Evolutionary conservation across 2,888 invertebrate genomes (phyloP), one percentile per base, ranked within the genome.

Genomic region (Protula sp.): DNA sequence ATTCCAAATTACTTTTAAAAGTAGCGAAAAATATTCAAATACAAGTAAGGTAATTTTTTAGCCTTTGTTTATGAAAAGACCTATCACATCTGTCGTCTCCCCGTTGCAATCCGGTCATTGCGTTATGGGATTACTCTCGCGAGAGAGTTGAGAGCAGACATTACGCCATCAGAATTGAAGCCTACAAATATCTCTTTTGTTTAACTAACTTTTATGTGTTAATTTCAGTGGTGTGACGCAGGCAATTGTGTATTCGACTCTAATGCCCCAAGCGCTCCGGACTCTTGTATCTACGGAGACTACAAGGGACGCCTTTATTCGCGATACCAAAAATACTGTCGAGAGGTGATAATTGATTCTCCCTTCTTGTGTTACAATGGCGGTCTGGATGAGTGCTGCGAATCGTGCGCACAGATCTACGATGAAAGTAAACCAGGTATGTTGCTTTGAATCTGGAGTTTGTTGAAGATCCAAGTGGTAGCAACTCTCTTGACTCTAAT

Each of bases 161-260:
- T n/a, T n/a, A n/a, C n/a, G n/a, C n/a, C n/a, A n/a, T n/a, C n/a
- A n/a, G n/a, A n/a, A n/a, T n/a, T n/a, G n/a, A n/a, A n/a, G n/a
- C n/a, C n/a, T n/a, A n/a, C n/a, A n/a, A n/a, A n/a, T n/a, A n/a
- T n/a, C n/a, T n/a, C n/a, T n/a, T n/a, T n/a, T n/a, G n/a, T n/a
- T n/a, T n/a, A n/a, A n/a, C n/a, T n/a, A n/a, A n/a, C n/a, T n/a
- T n/a, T n/a, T n/a, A n/a, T n/a, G n/a, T n/a, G 9, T 38, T 38
- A 19, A 14, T 38, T 38, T 38, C 64, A 73, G 73, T 67, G 72
- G 63, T 73, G 73, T 51, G 62, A 61, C 30, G 61, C 68, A 53
- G 72, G 72, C 5, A 69, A 70, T 58, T 73, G 73, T 62, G 60
- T 70, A 1, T n/a, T 30, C 22, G 69, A 71, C 53, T 55, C 55